Evolutionary conservation across 2,797 vertebrate genomes (phyloP).

Genomic region (Cryptoprocta ferox): DNA sequence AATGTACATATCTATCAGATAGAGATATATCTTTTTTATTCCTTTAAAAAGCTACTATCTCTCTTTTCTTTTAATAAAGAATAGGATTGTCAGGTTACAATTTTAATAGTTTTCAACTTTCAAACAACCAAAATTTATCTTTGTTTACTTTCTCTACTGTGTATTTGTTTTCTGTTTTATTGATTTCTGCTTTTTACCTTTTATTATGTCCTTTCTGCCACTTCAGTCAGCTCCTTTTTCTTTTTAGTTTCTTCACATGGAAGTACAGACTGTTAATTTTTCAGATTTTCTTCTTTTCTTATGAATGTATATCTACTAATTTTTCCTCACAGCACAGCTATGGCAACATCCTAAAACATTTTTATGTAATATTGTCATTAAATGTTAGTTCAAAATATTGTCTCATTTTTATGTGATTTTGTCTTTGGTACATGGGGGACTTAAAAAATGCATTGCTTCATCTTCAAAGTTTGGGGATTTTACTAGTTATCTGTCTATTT

Average conservation of each 20-base stretch:
- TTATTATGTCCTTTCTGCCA: not conserved
- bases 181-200: not conserved
- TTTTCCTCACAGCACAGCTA: not conserved
- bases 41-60: not conserved
- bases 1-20: not conserved
- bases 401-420: not conserved
- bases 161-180: not conserved
- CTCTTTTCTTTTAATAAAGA: not conserved
- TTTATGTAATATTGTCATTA: not conserved
- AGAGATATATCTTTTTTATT: not conserved
- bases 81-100: not conserved
- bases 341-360: not conserved
- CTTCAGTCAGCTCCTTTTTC: not conserved
- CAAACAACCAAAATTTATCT: not conserved
- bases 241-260: not conserved
- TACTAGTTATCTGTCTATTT: not conserved
- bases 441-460: not conserved
- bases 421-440: not conserved
- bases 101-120: not conserved
- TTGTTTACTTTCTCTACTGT: not conserved
- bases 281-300: not conserved
- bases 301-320: not conserved
- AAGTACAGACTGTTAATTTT: not conserved
- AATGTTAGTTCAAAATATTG: not conserved
- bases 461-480: not conserved